Evolutionary conservation across 2,113 vertebrate genomes (phyloP), one percentile per base, ranked within the genome.

Genomic region (Microcebus murinus): DNA sequence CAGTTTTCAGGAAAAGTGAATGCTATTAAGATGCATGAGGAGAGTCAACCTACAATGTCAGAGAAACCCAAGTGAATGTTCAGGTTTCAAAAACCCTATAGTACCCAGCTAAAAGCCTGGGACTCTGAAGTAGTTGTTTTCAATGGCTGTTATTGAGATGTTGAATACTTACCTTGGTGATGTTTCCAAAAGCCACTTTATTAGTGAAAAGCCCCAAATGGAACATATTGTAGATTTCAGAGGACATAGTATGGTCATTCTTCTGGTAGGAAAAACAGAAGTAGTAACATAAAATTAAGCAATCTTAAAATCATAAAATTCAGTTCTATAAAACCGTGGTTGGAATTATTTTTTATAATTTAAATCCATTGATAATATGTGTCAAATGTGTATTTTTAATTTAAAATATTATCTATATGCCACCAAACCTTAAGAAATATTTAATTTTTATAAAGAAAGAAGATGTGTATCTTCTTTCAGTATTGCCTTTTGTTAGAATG

Each of bases 141-240:
- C 57, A 86, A 14, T 71, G 48, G 2, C 34, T 93, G 15, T 89
- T 70, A 55, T 45, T 90, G 39, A 93, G 61, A 50, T 81, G 11
- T 67, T 95, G 9, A 74, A 20, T 90, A 92, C 45, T 92, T 70
- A 80, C 65, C 50, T 73, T 45, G 9, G 2, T 42, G 29, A 39
- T 96, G 21, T 94, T 94, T 89, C 52, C 50, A 73, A 67, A 71
- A 95, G 17, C 36, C 45, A 93, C 17, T 95, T 71, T 63, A 21
- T 50, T 93, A 45, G 27, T 55, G 3, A 81, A 91, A 48, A 70
- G 1, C 7, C 17, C 10, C n/a, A 85, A 83, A 91, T n/a, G 21
- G 34, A 80, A 45, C 4, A 4, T 68, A 48, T 50, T 94, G 8
- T 13, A 52, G 45, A 63, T 25, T 71, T 85, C 71, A 85, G 34